Evolutionary conservation across 1,140 invertebrate species (phyloP), one percentile per base, ranked within the genome.

Genomic region (Steinernema feltiae): DNA sequence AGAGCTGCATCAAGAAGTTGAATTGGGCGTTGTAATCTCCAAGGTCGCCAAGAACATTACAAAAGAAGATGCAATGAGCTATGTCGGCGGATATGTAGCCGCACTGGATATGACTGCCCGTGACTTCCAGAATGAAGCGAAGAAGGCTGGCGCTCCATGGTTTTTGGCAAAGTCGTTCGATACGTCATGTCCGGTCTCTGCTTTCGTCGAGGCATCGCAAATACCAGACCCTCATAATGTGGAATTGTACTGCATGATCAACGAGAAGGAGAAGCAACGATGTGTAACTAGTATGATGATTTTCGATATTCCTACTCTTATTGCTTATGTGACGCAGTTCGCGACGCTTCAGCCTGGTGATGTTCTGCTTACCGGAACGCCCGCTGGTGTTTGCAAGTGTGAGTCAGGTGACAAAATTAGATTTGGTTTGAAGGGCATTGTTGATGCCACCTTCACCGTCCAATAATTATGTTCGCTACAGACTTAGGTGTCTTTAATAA

Each of bases 81-180:
- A 90, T 84, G 88, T 94, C 30, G 91, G 89, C 30, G 92, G 92
- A 12, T 93, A 93, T 85, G 90, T 91, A 70, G 86, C 92, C 1
- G 91, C 91, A 1, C 86, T 93, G 21, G 92, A 93, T 85, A 90
- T 93, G 88, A 93, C 92, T 1, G 91, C 89, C n/a, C 79, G 90
- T 76, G 88, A 89, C 76, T 86, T 88, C 69, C 87, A 92, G 89
- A 86, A 88, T 74, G 87, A 88, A 79, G 90, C 90, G 1, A 90
- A 91, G 82, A 89, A 89, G 71, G 89, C 89, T 77, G 92, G 92
- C 0, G 87, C 89, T 48, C 92, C 92, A 0, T 94, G 92, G 93
- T 89, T 89, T 1, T 79, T 93, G 29, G 91, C 91, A 1, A 94
- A 94, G 88, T 91, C 91, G 0, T 94, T 93, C 85, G 92, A 93